phyloP scores from a whole-genome alignment of 2,797 vertebrate species.

The Mus caroli region DNA sequence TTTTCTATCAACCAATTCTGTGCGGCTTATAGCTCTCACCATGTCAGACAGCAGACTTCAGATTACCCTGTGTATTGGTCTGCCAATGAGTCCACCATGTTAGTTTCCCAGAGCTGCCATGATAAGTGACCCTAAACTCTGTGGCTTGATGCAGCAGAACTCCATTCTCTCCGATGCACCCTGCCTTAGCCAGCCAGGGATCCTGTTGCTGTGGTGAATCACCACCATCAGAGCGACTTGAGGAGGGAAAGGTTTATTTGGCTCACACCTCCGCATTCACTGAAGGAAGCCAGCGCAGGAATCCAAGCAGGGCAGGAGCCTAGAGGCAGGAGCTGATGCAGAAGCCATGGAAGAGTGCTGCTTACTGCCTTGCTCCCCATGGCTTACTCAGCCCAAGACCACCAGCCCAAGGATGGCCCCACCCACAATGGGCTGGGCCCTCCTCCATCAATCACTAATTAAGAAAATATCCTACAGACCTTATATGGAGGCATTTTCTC shows the following conservation, averaged over 20 bases:
- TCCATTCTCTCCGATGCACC: not conserved
- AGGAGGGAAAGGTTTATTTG: not conserved
- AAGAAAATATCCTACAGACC: not conserved
- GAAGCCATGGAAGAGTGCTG: not conserved
- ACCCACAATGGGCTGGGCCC: not conserved
- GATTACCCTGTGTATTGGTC: not conserved
- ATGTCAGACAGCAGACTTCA: not conserved
- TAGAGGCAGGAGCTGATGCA: not conserved
- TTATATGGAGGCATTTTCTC: not conserved
- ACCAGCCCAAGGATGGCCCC: not conserved
- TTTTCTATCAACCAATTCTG: conserved; percentile 14
- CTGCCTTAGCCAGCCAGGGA: too few species aligned
- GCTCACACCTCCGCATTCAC: not conserved
- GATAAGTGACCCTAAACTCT: too few species aligned
- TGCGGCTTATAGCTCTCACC: not conserved
- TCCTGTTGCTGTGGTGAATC: not conserved
- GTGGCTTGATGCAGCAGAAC: not conserved
- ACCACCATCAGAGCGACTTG: not conserved
- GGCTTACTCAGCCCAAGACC: not conserved
- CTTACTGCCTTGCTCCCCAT: not conserved
- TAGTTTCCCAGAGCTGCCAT: not conserved
- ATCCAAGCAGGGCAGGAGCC: not conserved
- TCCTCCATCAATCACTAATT: not conserved
- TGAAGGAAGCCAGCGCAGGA: not conserved
- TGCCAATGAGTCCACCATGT: not conserved